Evolutionary conservation across 1,140 invertebrate species (phyloP).

Genomic region (Bombus cullumanus): DNA sequence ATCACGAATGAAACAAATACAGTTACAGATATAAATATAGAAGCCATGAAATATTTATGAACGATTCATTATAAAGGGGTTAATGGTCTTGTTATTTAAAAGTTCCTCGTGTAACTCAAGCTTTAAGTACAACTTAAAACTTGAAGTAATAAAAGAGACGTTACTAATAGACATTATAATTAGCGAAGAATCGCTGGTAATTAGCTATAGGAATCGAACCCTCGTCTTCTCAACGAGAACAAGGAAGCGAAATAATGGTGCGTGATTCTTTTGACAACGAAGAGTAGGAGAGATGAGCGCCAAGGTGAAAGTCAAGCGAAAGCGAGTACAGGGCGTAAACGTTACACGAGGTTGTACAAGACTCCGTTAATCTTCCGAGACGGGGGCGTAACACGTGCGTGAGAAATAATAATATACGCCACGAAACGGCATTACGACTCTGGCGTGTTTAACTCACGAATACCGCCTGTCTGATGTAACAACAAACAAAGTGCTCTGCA

Average conservation of each 20-base stretch:
- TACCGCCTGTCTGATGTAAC: neutral
- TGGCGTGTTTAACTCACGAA: slow-evolving; percentile 24
- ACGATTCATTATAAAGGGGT: neutral
- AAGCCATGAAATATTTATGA: neutral
- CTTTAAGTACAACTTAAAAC: neutral
- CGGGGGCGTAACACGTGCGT: slow-evolving; percentile 36
- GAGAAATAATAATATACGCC: slow-evolving; percentile 23
- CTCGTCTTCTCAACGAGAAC: neutral
- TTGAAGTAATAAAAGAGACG: neutral
- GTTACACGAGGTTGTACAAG: slow-evolving; percentile 22
- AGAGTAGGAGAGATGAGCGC: neutral
- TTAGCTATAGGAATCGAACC: neutral
- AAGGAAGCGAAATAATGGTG: neutral
- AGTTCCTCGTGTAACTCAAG: neutral
- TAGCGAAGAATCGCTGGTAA: neutral
- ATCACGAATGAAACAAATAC: neutral
- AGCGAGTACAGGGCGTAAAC: slow-evolving; percentile 30
- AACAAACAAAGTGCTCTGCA: neutral
- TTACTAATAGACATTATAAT: neutral
- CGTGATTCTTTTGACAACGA: neutral
- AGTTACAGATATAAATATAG: neutral
- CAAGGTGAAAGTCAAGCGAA: slow-evolving; percentile 33
- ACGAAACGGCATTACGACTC: slow-evolving; percentile 13
- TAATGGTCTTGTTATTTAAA: neutral
- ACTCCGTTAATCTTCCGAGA: slow-evolving; percentile 32